Percentiles rank a stretch among this genome's conserved stretches.
These are phyloP conservation scores for Leucophenga montana DNA, from an alignment of 2,888 invertebrate species.

Conservation along the genomic window DNA sequence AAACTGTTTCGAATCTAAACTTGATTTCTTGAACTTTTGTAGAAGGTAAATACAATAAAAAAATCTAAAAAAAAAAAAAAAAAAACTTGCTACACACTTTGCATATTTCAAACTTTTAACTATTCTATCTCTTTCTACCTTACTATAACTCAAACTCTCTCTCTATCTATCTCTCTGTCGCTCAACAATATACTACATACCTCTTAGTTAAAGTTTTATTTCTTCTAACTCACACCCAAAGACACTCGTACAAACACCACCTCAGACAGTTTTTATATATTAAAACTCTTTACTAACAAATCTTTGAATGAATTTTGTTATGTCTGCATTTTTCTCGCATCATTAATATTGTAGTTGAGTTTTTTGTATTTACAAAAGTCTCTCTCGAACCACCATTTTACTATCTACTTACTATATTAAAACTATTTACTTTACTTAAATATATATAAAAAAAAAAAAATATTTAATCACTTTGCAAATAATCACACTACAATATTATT, in stretches of 20 bases:
- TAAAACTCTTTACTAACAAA: background rate
- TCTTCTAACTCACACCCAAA: background rate
- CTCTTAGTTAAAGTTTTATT: slow-evolving; percentile 5
- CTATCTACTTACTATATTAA: too few species aligned
- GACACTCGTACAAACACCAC: background rate
- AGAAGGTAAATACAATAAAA: slow-evolving; percentile 71
- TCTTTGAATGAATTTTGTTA: slow-evolving; percentile 37
- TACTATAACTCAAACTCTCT: slow-evolving; percentile 35
- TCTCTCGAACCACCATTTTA: background rate
- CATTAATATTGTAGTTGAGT: slow-evolving; percentile 68
- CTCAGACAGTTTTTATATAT: background rate
- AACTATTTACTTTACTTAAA: slow-evolving; percentile 12
- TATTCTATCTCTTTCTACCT: slow-evolving; percentile 38
- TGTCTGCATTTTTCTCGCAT: slow-evolving; percentile 65
- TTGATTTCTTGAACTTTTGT: slow-evolving; percentile 73
- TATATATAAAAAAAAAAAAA: slow-evolving; percentile 26
- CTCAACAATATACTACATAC: background rate
- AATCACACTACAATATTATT: slow-evolving; percentile 67
- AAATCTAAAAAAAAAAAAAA: slow-evolving; percentile 45
- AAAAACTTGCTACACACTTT: slow-evolving; percentile 43
- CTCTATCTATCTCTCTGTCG: slow-evolving; percentile 46
- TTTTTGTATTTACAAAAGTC: slow-evolving; percentile 50
- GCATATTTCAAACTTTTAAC: slow-evolving; percentile 52
- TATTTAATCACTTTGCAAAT: slow-evolving; percentile 24
- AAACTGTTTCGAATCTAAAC: slow-evolving; percentile 12